Evolutionary conservation across 1,140 invertebrate genomes (phyloP), one percentile per base, ranked within the genome.

Genomic region (Centruroides vittatus): DNA sequence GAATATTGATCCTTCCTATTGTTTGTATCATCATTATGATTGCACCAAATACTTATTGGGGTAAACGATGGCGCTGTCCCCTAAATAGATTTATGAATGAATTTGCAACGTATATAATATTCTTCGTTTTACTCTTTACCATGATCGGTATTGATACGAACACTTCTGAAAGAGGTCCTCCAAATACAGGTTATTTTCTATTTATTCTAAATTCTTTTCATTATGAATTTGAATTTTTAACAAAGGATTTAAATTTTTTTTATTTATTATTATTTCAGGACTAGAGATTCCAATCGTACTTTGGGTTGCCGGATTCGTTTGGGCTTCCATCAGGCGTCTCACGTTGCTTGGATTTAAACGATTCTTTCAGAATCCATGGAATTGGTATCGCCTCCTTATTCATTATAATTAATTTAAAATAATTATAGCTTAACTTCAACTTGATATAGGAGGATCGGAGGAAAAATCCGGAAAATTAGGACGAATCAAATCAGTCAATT

Each of bases 81-180:
- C 8, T 65, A 11, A 62, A 60, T 47, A 35, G 58, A 9, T 65
- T 48, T 47, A 13, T 83, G 51, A 80, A 76, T 36, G 78, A 79
- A 51, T 73, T 79, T 3, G 76, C 81, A 11, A 78, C 79, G n/a
- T 85, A 83, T 1, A 60, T 65, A n/a, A 68, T 82, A 13, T 84
- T 85, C 67, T 74, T 85, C 0, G 66, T 77, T 0, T 72, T 84
- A 61, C 75, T 84, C 34, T 79, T 84, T 58, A 63, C 77, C 1
- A 73, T 80, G 64, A 81, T 80, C 6, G 79, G 78, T 66, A 66
- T 74, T 64, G 76, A 80, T 67, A 57, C 47, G 4, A 60, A 49
- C 4, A 55, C 35, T 3, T 47, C 9, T 10, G 12, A 34, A 8
- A 71, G 79, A 49, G 77, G 78, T 60, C 78, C 79, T 6, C 79